Percentiles rank a stretch among this genome's conserved stretches.
These are phyloP conservation scores for Drosophila watanabei DNA, from an alignment of 1,140 invertebrate species.

Conservation along the genomic window DNA sequence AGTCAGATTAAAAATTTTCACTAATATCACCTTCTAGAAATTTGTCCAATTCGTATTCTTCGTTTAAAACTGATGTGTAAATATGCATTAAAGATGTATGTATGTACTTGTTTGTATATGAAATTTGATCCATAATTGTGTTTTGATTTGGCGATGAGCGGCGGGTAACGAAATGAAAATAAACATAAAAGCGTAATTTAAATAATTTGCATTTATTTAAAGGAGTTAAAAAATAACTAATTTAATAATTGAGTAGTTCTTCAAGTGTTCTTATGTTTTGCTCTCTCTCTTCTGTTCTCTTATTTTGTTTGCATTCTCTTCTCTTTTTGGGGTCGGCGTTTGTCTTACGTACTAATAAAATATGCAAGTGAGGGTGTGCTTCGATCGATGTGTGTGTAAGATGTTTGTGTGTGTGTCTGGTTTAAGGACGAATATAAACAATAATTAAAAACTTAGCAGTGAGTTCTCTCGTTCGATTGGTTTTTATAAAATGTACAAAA, in stretches of 20 bases:
- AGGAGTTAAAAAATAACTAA: conserved; percentile 68
- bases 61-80: conserved; percentile 50
- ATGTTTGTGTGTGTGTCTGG: conserved; percentile 18
- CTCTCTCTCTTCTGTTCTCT: conserved; percentile 13
- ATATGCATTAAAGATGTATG: conserved; percentile 35
- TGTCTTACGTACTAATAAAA: conserved; percentile 46
- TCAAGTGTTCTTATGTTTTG: conserved; percentile 54
- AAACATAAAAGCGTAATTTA: conserved; percentile 49
- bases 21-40: conserved; percentile 80
- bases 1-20: conserved; percentile 77
- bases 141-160: conserved; percentile 45
- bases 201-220: conserved; percentile 79
- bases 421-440: conserved; percentile 74
- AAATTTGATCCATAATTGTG: conserved; percentile 48
- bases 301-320: conserved; percentile 2
- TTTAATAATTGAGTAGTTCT: conserved; percentile 76
- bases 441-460: conserved; percentile 81
- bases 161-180: conserved; percentile 23
- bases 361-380: conserved; percentile 36
- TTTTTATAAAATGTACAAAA: conserved; percentile 79
- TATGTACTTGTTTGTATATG: conserved; percentile 30
- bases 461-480: conserved; percentile 68
- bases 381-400: conserved; percentile 18
- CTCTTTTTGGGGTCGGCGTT: conserved; percentile 32
- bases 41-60: conserved; percentile 76